These are phyloP conservation scores for Cyphotilapia sp. DNA, from an alignment of 2,113 vertebrate species.

Conservation along the genomic window DNA sequence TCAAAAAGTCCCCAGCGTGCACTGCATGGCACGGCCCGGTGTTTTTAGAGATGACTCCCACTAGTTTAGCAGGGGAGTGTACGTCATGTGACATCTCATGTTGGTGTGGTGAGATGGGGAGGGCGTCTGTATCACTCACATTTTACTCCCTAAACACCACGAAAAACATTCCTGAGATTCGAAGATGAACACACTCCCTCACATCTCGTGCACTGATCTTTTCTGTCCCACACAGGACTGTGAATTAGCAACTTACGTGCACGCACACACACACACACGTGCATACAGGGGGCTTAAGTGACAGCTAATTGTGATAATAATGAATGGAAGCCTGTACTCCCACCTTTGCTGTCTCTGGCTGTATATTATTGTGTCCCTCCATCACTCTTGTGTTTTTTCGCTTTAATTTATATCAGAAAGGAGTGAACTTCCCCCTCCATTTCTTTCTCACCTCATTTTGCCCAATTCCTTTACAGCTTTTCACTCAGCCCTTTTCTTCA, in stretches of 20 bases:
- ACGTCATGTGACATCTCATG: background rate
- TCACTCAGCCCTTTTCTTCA: background rate
- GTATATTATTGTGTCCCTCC: background rate
- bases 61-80: slow-evolving; percentile 1
- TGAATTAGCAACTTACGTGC: background rate
- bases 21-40: background rate
- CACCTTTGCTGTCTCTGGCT: slow-evolving; percentile 3
- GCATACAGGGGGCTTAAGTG: background rate
- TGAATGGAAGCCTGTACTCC: slow-evolving; percentile 39
- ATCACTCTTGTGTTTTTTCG: background rate
- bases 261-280: background rate
- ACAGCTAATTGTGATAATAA: slow-evolving; percentile 50
- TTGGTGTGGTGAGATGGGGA: background rate
- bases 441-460: background rate
- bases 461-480: background rate
- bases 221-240: background rate
- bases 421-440: background rate
- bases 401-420: background rate
- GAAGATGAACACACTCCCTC: slow-evolving; percentile 31
- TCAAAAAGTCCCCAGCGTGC: background rate
- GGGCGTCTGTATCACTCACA: slow-evolving; percentile 1
- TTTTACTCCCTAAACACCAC: slow-evolving; percentile 3
- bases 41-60: slow-evolving; percentile 9
- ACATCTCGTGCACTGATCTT: background rate
- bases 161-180: slow-evolving; percentile 48